Evolutionary conservation across 2,797 vertebrate species (phyloP).

Genomic region (Brachymystax lenok): DNA sequence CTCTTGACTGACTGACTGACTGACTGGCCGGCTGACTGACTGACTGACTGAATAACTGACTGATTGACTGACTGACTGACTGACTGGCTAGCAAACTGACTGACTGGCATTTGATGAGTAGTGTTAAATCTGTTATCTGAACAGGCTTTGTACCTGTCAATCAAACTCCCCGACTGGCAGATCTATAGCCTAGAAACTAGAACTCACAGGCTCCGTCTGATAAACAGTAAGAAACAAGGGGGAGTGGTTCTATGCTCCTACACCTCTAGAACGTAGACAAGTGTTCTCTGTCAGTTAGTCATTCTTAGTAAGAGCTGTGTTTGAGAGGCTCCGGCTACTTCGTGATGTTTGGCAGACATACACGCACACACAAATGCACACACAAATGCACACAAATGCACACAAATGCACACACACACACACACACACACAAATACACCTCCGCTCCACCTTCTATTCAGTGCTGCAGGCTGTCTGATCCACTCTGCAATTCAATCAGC

Average conservation of each 20-base stretch:
- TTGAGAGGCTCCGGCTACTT: background rate
- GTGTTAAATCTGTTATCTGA: background rate
- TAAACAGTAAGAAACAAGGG: background rate
- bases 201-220: background rate
- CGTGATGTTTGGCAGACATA: background rate
- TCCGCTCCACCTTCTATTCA: background rate
- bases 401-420: background rate
- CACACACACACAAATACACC: background rate
- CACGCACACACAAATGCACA: background rate
- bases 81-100: too few relatives aligned
- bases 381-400: background rate
- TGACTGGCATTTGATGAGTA: background rate
- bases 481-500: slow-evolving; percentile 14
- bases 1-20: too few relatives aligned
- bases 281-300: background rate
- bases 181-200: background rate
- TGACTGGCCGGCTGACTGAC: too few relatives aligned
- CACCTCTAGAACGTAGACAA: background rate
- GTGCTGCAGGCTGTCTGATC: slow-evolving; percentile 5
- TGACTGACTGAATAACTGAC: too few relatives aligned
- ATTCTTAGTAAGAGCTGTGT: background rate
- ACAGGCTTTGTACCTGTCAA: background rate
- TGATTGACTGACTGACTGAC: too few relatives aligned
- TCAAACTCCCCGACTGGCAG: background rate
- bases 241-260: background rate